Evolutionary conservation across 2,797 vertebrate genomes (phyloP), one percentile per base, ranked within the genome.

Genomic region (Discoglossus pictus): DNA sequence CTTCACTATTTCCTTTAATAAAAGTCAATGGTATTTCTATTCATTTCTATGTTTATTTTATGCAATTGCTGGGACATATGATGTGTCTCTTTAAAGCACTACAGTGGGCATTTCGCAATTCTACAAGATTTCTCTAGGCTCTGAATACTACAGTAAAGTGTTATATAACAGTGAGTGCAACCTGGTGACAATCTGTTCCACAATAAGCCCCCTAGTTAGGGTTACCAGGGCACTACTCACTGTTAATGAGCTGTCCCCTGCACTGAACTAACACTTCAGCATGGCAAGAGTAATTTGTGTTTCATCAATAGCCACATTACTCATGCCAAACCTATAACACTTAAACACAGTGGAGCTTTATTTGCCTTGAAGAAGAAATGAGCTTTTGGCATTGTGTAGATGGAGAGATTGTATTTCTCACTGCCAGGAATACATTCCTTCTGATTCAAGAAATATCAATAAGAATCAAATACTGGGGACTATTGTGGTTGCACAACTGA

Each of bases 361-460:
- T 83, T 80, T 68, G 56, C 78, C 71, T 53, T 74, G 48, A 7
- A 74, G 65, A 82, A 78, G 72, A 80, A 80, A 78, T 52, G 69
- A 73, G 59, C 48, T 73, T 78, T 79, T 84, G 79, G 78, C 78
- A 51, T 73, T 66, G 63, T 69, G 61, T 84, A 83, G 53, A 80
- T 82, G 80, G 81, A 73, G 59, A 84, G 73, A 74, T 74, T 79
- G 73, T 79, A 76, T 75, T 82, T 84, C 84, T 82, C 76, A 69
- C 74, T 84, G 87, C 87, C 87, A 91, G 87, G 77, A 88, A 80
- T 72, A 71, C 86, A 87, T 90, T 85, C 76, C 90, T 92, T 82
- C 79, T 80, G 65, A 83, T 78, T 76, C 76, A 79, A 76, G 76
- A 83, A 87, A 74, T 77, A 80, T 66, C 40, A 60, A 77, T 70